A percentile compares a stretch with the other conserved stretches of the same genome.
Evolutionary conservation across 2,888 invertebrate genomes (phyloP).

Genomic region (Iphiclides podalirius): DNA sequence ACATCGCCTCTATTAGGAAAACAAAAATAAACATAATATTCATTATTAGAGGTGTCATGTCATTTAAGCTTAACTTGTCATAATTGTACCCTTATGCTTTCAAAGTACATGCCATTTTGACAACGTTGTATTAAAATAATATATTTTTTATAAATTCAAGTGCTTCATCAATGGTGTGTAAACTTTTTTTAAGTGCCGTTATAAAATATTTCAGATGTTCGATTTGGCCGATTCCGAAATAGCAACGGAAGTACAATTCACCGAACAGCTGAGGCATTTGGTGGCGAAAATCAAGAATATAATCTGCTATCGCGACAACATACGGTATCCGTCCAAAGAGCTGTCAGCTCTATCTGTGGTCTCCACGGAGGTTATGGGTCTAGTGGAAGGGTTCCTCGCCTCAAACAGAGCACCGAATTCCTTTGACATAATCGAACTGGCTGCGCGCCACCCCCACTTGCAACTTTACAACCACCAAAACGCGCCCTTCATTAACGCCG

Average conservation of each 20-base stretch:
- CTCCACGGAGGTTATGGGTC: slow-evolving; percentile 80
- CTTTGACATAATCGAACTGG: slow-evolving; percentile 69
- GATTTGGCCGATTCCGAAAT: slow-evolving; percentile 82
- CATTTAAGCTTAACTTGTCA: background rate
- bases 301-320: slow-evolving; percentile 65
- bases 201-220: too few relatives aligned
- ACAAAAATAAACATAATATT: slow-evolving; percentile 29
- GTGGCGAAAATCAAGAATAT: slow-evolving; percentile 75
- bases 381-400: slow-evolving; percentile 80
- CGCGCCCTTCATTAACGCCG: slow-evolving; percentile 71
- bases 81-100: background rate
- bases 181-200: too few relatives aligned
- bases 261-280: slow-evolving; percentile 81
- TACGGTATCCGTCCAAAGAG: slow-evolving; percentile 72
- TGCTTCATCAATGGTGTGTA: too few relatives aligned
- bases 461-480: slow-evolving; percentile 73
- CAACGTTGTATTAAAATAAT: background rate
- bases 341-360: slow-evolving; percentile 80
- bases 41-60: slow-evolving; percentile 4
- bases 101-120: background rate
- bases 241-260: slow-evolving; percentile 84
- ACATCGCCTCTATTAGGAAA: slow-evolving; percentile 28
- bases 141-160: too few relatives aligned
- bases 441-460: slow-evolving; percentile 66
- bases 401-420: slow-evolving; percentile 72